These are phyloP conservation scores for Drosophila villosipedis DNA, from an alignment of 2,888 invertebrate species.

Conservation along the genomic window DNA sequence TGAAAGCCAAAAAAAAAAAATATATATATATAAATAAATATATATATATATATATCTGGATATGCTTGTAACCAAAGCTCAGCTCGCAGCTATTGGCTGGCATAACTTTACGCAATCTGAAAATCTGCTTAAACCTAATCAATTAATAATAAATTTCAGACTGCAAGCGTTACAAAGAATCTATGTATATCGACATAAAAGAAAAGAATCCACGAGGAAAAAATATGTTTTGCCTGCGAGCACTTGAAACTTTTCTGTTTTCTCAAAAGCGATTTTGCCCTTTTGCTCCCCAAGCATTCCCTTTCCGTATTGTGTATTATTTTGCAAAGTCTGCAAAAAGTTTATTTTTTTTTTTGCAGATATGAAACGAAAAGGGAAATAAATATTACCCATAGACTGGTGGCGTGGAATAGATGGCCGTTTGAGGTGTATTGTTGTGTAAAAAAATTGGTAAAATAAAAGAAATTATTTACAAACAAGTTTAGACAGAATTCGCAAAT, in stretches of 20 bases:
- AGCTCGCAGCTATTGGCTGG: constrained; percentile 17
- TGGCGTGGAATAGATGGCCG: constrained; percentile 46
- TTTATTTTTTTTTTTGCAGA: constrained; percentile 44
- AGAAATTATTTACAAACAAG: constrained; percentile 81
- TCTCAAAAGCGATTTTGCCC: constrained; percentile 44
- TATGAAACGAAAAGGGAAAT: constrained; percentile 28
- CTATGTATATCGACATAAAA: constrained; percentile 26
- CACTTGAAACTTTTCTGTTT: constrained; percentile 39
- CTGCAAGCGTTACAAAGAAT: constrained; percentile 52
- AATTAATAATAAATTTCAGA: constrained; percentile 76
- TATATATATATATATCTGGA: background rate
- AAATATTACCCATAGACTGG: constrained; percentile 16
- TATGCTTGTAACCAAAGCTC: background rate
- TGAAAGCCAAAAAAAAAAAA: background rate
- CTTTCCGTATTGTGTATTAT: constrained; percentile 39
- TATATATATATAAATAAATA: background rate
- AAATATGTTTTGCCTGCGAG: constrained; percentile 31
- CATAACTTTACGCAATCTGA: constrained; percentile 49
- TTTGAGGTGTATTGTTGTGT: constrained; percentile 79
- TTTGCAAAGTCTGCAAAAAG: constrained; percentile 74
- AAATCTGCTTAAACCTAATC: constrained; percentile 73
- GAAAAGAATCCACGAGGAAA: constrained; percentile 6
- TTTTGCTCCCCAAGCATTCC: background rate
- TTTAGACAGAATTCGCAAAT: constrained; percentile 73
- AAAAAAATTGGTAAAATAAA: constrained; percentile 78